Evolutionary conservation across 2,113 vertebrate species (phyloP), one percentile per base, ranked within the genome.

Genomic region (Dasyurus viverrinus): DNA sequence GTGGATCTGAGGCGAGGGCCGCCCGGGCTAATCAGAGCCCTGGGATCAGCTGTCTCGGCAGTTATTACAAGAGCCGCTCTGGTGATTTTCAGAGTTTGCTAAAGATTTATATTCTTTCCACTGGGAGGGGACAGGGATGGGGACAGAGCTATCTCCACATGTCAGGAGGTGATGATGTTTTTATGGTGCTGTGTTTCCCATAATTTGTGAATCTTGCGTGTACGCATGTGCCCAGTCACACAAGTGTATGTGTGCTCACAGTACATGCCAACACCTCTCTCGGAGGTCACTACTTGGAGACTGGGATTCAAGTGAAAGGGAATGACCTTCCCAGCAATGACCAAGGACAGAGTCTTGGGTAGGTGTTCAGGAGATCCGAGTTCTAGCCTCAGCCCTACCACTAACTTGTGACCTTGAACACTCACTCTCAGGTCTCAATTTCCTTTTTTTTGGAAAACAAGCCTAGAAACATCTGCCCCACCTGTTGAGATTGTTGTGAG

Each of bases 11-110:
- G 95, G 92, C 97, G 97, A 55, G 0, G 90, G 96, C 96, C 96
- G 96, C 26, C 0, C 68, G 55, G 95, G 94, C 96, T 98, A 98
- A 97, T 98, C 97, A 97, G 97, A 98, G 97, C 97, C 95, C 95
- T 96, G 97, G 97, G 97, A 98, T 98, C 98, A 97, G 92, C 96
- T 96, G 96, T 97, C 97, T 97, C 1, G 0, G 95, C 97, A 96
- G 97, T 98, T 96, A 98, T 98, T 98, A 97, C 94, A 95, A 96
- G 96, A 98, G 97, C 97, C 96, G 97, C 96, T 97, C 97, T 92
- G 0, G 96, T 98, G 97, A 97, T 96, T 98, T 98, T 92, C 93
- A 53, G 96, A 97, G 96, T 98, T 98, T 98, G 96, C 96, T 97
- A 55, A 96, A 96, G 97, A 98, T 98, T 98, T 97, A 96, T 97